Conservation (phyloP, 1,140 invertebrate genomes). For the Macrostomum lignano region DNA sequence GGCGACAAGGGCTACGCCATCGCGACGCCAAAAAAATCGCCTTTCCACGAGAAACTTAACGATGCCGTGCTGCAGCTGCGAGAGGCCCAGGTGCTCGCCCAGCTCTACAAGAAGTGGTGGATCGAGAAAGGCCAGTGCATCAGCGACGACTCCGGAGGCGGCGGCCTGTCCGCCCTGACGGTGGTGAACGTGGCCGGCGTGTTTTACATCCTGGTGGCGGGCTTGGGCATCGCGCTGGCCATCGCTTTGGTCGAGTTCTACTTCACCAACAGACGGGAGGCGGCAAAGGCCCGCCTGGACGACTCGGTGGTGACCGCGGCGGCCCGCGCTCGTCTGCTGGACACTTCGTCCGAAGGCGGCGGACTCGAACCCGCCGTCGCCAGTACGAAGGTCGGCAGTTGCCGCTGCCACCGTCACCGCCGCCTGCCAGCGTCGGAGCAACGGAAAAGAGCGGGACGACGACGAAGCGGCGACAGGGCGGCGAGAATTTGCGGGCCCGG, state of each 20-base stretch:
- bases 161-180: slow-evolving; percentile 53
- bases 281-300: too few species aligned
- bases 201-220: slow-evolving; percentile 85
- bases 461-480: too few species aligned
- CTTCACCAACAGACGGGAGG: slow-evolving; percentile 7
- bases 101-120: slow-evolving; percentile 21
- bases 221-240: slow-evolving; percentile 53
- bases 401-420: too few species aligned
- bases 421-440: too few species aligned
- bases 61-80: slow-evolving; percentile 21
- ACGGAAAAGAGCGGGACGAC: too few species aligned
- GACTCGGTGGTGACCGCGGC: too few species aligned
- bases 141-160: slow-evolving; percentile 29
- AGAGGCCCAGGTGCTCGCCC: slow-evolving; percentile 18
- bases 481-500: too few species aligned
- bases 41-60: slow-evolving; percentile 31
- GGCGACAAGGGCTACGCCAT: slow-evolving; percentile 37
- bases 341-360: too few species aligned
- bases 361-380: too few species aligned
- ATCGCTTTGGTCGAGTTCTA: slow-evolving; percentile 58
- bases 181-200: slow-evolving; percentile 85
- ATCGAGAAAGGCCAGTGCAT: slow-evolving; percentile 13
- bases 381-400: too few species aligned
- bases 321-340: too few species aligned
- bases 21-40: slow-evolving; percentile 21